Evolutionary conservation across 2,888 invertebrate genomes (phyloP), one percentile per base, ranked within the genome.

Genomic region (Orthosia incerta): DNA sequence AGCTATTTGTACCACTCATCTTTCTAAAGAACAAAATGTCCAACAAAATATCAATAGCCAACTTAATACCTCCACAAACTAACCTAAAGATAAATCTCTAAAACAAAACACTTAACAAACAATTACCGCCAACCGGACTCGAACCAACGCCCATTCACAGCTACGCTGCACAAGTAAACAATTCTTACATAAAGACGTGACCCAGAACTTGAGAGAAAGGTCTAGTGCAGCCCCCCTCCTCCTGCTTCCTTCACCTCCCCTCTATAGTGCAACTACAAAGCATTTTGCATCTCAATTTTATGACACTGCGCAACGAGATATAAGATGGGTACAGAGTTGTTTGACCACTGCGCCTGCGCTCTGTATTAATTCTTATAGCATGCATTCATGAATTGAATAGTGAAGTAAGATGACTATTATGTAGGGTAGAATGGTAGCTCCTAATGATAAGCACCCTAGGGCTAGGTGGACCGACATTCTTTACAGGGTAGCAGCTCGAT

Each of bases 161-260:
- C 84, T 86, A 87, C 88, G 56, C 74, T 83, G 68, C 67, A 84
- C 84, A 84, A 89, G 89, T 91, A 85, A 87, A 85, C 83, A 71
- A 62, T 82, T 84, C 92, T 93, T 93, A 92, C 92, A 92, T 94
- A 93, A 93, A 93, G 89, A 69, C 84, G 80, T 94, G 95, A 95
- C 95, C 95, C 92, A 95, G 95, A 95, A 96, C 95, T 95, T 95
- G 93, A 87, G 95, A 95, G 96, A 96, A 96, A 96, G 95, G 95
- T 94, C 93, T 92, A 93, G 91, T 89, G 87, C 86, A 78, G 72
- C 74, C 77, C 79, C 78, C 67, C 59, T 39, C 46, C 23, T 79
- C 70, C 73, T 67, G 50, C 71, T 55, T 13, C 53, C 62, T 46
- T 74, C 77, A 71, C 74, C 77, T 9, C 73, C 79, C 82, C 67